Conservation (phyloP, 2,113 vertebrate species). For the Grantiella picta region DNA sequence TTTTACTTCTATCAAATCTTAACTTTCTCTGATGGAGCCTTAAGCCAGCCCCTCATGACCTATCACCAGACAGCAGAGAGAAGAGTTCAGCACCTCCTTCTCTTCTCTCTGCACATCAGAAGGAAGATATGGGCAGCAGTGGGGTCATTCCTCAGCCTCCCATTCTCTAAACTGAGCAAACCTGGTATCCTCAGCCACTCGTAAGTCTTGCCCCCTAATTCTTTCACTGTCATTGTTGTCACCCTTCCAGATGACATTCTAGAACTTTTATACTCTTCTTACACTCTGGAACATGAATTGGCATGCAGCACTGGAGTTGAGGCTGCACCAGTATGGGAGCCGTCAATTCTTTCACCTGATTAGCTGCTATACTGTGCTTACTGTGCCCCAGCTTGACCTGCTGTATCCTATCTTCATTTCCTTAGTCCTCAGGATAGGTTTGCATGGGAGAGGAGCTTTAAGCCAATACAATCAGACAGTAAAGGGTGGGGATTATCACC, state of each 20-base stretch:
- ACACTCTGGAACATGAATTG: background rate
- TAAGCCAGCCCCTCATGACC: background rate
- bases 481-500: background rate
- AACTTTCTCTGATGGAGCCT: background rate
- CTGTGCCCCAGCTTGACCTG: too few species aligned
- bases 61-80: background rate
- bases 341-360: fast-evolving
- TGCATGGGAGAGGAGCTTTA: background rate
- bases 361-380: background rate
- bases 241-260: background rate
- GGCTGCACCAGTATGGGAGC: background rate
- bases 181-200: background rate
- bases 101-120: background rate
- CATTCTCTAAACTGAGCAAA: background rate
- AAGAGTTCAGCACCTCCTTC: background rate
- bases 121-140: background rate
- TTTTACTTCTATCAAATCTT: background rate
- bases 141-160: background rate
- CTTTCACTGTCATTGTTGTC: background rate
- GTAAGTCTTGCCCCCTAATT: background rate
- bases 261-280: background rate
- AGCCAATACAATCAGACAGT: background rate
- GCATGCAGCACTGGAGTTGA: background rate
- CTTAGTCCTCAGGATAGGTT: background rate
- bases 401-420: background rate